Percentiles rank a stretch among this genome's conserved stretches.
These are phyloP conservation scores for Pelecanus crispus DNA, from an alignment of 2,113 vertebrate species.

Conservation along the genomic window DNA sequence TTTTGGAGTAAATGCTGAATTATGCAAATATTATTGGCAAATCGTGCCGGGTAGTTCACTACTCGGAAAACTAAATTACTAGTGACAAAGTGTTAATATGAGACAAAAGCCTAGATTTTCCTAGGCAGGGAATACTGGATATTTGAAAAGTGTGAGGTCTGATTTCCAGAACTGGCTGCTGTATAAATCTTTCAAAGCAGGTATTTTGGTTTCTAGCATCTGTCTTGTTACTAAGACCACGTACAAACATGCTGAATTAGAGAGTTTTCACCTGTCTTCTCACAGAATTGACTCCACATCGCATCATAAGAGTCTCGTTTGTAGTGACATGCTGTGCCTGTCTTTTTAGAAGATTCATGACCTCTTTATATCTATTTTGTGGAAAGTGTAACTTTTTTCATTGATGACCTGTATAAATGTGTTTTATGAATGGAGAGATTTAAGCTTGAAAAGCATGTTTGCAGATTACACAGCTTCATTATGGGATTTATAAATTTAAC, in stretches of 20 bases:
- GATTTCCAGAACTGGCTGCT: not conserved
- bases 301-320: constrained; percentile 33
- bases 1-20: not conserved
- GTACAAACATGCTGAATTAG: constrained; percentile 58
- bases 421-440: constrained; percentile 64
- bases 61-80: not conserved
- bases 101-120: not conserved
- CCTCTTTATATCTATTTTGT: constrained; percentile 61
- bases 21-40: not conserved
- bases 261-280: constrained; percentile 67
- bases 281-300: constrained; percentile 68
- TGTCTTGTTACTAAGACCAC: constrained; percentile 44
- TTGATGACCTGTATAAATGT: constrained; percentile 64
- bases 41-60: not conserved
- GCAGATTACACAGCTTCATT: constrained; percentile 69
- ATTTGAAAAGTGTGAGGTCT: not conserved
- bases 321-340: constrained; percentile 64
- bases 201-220: constrained; percentile 22
- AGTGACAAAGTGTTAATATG: not conserved
- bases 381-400: constrained; percentile 65
- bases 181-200: not conserved
- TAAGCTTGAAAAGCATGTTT: constrained; percentile 77
- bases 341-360: constrained; percentile 69
- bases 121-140: not conserved
- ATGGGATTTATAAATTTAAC: constrained; percentile 69